These are phyloP conservation scores for Podabrus alpinus DNA, from an alignment of 2,888 invertebrate genomes.

Conservation along the genomic window DNA sequence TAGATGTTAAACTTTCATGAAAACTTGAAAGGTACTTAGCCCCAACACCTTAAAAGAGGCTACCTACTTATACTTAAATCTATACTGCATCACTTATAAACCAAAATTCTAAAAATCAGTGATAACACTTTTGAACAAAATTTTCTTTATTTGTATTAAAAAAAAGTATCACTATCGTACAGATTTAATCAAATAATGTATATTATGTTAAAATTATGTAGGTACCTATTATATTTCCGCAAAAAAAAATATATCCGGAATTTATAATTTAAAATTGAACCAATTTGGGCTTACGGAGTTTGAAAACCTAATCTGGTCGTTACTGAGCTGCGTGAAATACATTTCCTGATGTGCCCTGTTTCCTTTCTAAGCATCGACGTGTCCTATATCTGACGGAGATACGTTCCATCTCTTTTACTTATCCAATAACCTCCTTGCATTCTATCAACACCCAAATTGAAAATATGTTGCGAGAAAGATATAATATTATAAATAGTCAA, in stretches of 20 bases:
- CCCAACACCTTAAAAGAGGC: slow-evolving; percentile 21
- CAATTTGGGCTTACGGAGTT: slow-evolving; percentile 28
- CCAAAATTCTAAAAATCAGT: neutral
- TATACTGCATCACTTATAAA: slow-evolving; percentile 9
- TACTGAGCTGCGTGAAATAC: slow-evolving; percentile 33
- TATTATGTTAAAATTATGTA: neutral
- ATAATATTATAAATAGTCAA: slow-evolving; percentile 37
- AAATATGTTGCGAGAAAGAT: slow-evolving; percentile 37
- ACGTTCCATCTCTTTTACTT: slow-evolving; percentile 21
- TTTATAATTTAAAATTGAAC: slow-evolving; percentile 22
- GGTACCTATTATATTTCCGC: neutral
- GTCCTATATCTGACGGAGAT: slow-evolving; percentile 30
- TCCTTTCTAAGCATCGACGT: slow-evolving; percentile 27
- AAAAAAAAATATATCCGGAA: neutral
- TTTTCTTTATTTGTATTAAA: neutral
- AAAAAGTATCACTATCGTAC: neutral
- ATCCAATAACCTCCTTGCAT: slow-evolving; percentile 23
- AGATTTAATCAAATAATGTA: neutral
- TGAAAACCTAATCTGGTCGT: slow-evolving; percentile 31
- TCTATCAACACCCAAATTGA: slow-evolving; percentile 36
- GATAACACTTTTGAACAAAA: neutral
- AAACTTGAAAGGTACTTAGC: slow-evolving; percentile 25
- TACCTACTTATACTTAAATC: slow-evolving; percentile 20
- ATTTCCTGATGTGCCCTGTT: slow-evolving; percentile 29
- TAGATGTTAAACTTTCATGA: slow-evolving; percentile 22